Evolutionary conservation across 1,140 invertebrate genomes (phyloP), one percentile per base, ranked within the genome.

Genomic region (Phymorhynchus buccinoides): DNA sequence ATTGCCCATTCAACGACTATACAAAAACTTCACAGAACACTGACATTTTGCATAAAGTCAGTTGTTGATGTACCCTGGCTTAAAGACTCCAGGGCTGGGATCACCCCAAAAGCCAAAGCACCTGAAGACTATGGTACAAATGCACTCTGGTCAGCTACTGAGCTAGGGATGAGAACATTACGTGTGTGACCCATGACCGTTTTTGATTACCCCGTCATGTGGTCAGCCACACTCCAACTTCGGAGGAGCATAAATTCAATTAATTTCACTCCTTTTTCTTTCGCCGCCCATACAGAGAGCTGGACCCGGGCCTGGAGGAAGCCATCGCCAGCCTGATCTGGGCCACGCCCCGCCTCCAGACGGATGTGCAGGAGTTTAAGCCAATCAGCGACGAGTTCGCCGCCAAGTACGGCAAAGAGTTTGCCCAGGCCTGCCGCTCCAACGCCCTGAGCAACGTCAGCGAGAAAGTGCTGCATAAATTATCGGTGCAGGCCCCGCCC

Each of bases 321-420:
- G 96, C 98, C 6, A 97, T 99, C 88, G 98, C 98, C 3, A 99
- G 96, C 89, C 94, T 99, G 18, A 96, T 99, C 84, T 99, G 99
- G 99, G 97, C 97, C 6, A 96, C 98, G 71, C 98, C 98, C 1
- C 95, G 98, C 56, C 88, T 96, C 27, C 93, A 94, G 77, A 91
- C 92, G 68, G 91, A 92, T 86, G 81, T 92, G 39, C 86, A 84
- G 39, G 97, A 98, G 94, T 94, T 99, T n/a, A 97, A 99, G 95
- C 93, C 97, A 0, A 97, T 99, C 87, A 95, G 96, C 16, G 98
- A 99, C 88, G 96, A 99, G 80, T 94, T 99, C 62, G 95, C 96
- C 37, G 93, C 95, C 16, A 99, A 99, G 92, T 99, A 99, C 95
- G 98, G 99, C 0, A 97, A 97, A 91, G 96, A 97, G 85, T 99